Conservation (phyloP, 2,888 invertebrate species). For the Latheticus oryzae region DNA sequence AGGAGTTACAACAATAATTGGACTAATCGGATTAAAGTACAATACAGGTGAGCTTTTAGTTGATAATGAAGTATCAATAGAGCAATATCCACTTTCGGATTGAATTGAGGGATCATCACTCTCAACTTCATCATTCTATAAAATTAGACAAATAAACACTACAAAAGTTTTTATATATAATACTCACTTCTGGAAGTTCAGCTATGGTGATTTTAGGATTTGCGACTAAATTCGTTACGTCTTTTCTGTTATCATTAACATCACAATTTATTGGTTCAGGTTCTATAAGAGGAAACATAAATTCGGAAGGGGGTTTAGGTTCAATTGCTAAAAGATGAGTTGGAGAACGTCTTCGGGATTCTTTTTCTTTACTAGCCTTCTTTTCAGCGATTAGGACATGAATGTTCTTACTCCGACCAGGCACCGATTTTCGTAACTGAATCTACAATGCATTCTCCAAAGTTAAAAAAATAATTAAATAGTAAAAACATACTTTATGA, state of each 20-base stretch:
- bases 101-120: constrained; percentile 40
- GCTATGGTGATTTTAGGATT: constrained; percentile 21
- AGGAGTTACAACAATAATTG: constrained; percentile 59
- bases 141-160: constrained; percentile 36
- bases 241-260: constrained; percentile 11
- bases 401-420: constrained; percentile 58
- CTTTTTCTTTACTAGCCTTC: constrained; percentile 58
- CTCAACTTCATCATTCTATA: constrained; percentile 42
- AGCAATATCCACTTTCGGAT: constrained; percentile 42
- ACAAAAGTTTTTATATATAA: not conserved
- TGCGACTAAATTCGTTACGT: constrained; percentile 22
- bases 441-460: constrained; percentile 52
- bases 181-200: constrained; percentile 22
- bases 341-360: constrained; percentile 44
- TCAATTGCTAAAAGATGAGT: constrained; percentile 26
- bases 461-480: constrained; percentile 1
- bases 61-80: constrained; percentile 38
- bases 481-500: constrained; percentile 54
- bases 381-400: constrained; percentile 57
- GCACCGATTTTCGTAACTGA: constrained; percentile 57
- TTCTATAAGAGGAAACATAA: constrained; percentile 32
- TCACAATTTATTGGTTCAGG: constrained; percentile 29
- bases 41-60: constrained; percentile 44
- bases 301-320: constrained; percentile 23
- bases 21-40: constrained; percentile 58